Evolutionary conservation across 2,888 invertebrate species (phyloP).

Genomic region (Dryococelus australis): DNA sequence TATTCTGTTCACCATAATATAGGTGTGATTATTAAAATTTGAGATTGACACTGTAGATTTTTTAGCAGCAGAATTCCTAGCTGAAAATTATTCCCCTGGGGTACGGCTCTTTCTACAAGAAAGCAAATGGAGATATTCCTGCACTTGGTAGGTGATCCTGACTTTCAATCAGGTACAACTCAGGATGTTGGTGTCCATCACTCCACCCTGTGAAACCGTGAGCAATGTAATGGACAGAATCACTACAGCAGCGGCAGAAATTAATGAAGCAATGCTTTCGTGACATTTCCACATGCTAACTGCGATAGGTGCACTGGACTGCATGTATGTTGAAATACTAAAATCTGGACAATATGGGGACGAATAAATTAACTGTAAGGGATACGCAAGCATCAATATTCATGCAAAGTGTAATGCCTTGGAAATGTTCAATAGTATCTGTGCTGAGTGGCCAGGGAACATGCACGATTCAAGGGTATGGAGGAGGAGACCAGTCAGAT

Average conservation of each 20-base stretch:
- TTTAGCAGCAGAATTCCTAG: too few species aligned
- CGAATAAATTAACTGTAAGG: neutral
- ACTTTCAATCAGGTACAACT: neutral
- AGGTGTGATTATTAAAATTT: neutral
- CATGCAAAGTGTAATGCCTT: neutral
- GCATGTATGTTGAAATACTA: neutral
- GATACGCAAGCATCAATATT: neutral
- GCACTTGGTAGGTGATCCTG: neutral
- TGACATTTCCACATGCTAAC: too few species aligned
- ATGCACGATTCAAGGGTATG: neutral
- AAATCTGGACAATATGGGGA: neutral
- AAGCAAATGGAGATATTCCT: neutral
- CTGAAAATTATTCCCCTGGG: too few species aligned
- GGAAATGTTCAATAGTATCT: neutral
- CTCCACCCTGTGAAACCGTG: too few species aligned
- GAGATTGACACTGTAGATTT: too few species aligned
- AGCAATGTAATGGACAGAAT: too few species aligned
- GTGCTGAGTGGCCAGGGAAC: neutral
- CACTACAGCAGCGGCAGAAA: too few species aligned
- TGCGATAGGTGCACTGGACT: too few species aligned
- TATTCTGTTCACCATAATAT: too few species aligned
- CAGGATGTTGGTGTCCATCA: neutral
- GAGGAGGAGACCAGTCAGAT: neutral
- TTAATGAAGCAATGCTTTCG: too few species aligned
- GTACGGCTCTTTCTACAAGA: too few species aligned